Conservation (phyloP, 2,113 vertebrate genomes). For the Phoenicopterus ruber region DNA sequence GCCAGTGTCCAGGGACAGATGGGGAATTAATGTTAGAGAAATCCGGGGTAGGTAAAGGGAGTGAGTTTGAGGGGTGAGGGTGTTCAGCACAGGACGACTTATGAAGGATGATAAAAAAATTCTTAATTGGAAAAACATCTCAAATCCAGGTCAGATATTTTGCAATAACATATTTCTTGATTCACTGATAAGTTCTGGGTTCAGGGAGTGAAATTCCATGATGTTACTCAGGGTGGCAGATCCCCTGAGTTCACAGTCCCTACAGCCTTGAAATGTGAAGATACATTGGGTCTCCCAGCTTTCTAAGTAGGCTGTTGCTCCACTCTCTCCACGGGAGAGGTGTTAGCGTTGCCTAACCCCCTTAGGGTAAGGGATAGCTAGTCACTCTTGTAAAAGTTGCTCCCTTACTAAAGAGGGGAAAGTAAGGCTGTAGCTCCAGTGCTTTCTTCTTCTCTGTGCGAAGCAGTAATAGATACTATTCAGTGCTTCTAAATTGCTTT, state of each 20-base stretch:
- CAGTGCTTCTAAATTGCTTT: neutral
- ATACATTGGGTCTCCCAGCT: neutral
- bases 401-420: neutral
- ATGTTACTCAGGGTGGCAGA: neutral
- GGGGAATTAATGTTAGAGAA: neutral
- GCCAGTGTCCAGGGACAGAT: too few relatives aligned
- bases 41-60: neutral
- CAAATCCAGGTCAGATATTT: neutral
- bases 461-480: neutral
- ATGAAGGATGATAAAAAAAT: neutral
- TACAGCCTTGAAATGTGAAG: neutral
- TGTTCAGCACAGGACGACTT: neutral
- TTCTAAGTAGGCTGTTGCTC: neutral
- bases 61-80: neutral
- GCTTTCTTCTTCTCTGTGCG: neutral
- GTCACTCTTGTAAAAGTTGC: neutral
- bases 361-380: neutral
- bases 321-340: neutral
- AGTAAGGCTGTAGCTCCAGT: neutral
- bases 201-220: neutral
- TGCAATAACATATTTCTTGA: neutral
- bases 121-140: neutral
- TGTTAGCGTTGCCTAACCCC: neutral
- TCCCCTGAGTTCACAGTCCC: neutral
- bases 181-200: neutral